phyloP scores from a whole-genome alignment of 2,888 invertebrate species.

The Lasioglossum morio region DNA sequence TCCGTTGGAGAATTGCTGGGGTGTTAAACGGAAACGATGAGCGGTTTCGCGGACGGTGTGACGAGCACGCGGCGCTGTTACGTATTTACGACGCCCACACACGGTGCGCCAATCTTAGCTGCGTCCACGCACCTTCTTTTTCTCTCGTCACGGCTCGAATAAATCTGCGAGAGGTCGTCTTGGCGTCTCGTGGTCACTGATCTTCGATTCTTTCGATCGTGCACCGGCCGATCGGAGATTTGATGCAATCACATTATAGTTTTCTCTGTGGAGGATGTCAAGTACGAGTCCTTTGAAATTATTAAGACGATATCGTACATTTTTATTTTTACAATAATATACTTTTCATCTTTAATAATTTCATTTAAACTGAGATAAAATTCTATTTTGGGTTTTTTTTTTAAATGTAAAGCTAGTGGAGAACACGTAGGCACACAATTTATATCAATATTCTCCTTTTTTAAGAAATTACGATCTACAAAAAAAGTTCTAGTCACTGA shows the following conservation, averaged over 20 bases:
- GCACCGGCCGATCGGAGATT: background rate
- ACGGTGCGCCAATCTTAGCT: conserved; percentile 62
- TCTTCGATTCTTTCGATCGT: background rate
- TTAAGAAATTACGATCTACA: too few species aligned
- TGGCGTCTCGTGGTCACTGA: background rate
- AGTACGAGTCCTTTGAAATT: background rate
- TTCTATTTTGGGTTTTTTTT: too few species aligned
- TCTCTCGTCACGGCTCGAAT: conserved; percentile 15
- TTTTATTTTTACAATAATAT: too few species aligned
- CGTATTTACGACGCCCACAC: conserved; percentile 66
- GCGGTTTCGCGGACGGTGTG: conserved; percentile 25
- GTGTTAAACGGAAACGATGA: conserved; percentile 16
- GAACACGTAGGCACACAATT: too few species aligned
- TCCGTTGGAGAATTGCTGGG: background rate
- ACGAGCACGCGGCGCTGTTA: conserved; percentile 32
- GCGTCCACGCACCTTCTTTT: conserved; percentile 33
- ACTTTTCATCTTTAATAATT: too few species aligned
- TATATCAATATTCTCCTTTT: too few species aligned
- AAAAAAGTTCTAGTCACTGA: too few species aligned
- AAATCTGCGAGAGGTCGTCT: conserved; percentile 34
- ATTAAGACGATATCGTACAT: background rate
- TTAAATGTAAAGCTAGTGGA: too few species aligned
- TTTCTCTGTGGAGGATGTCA: background rate
- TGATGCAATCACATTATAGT: too few species aligned
- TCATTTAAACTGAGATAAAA: too few species aligned